These are phyloP conservation scores for Brachylomia viminalis DNA, from an alignment of 2,888 invertebrate species.

Conservation along the genomic window DNA sequence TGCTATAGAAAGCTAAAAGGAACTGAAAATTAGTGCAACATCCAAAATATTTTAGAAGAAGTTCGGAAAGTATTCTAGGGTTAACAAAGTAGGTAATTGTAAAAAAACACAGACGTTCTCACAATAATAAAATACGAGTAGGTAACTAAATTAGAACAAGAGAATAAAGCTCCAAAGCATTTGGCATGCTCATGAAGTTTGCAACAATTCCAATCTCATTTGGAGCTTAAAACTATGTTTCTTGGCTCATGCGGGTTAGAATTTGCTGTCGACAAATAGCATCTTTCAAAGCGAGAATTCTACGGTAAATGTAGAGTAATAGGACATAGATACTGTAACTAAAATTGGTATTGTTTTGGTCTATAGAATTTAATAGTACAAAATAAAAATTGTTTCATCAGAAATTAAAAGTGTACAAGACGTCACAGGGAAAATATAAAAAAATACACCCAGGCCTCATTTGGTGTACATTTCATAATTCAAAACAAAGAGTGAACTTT, in stretches of 20 bases:
- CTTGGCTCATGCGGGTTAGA: conserved; percentile 60
- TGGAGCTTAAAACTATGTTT: conserved; percentile 58
- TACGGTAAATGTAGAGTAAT: conserved; percentile 26
- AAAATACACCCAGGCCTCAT: conserved; percentile 27
- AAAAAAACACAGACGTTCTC: conserved; percentile 3
- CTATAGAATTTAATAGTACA: neutral
- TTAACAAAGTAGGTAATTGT: neutral
- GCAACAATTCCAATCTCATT: conserved; percentile 59
- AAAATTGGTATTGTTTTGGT: neutral
- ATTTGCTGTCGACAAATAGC: conserved; percentile 47
- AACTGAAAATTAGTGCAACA: neutral
- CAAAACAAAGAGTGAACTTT: conserved; percentile 54
- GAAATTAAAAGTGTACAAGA: neutral
- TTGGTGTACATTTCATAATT: conserved; percentile 54
- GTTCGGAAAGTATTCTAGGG: neutral
- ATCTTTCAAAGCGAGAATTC: conserved; percentile 50
- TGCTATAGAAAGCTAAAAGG: neutral
- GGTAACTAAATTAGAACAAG: conserved; percentile 50
- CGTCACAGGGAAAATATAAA: conserved; percentile 1
- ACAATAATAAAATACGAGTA: conserved; percentile 29
- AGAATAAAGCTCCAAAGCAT: conserved; percentile 48
- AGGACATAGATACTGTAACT: neutral
- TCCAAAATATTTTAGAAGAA: neutral
- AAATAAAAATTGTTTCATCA: neutral
- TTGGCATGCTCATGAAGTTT: conserved; percentile 58